phyloP scores from a whole-genome alignment of 1,140 invertebrate genomes.

The Aphelenchoides besseyi region DNA sequence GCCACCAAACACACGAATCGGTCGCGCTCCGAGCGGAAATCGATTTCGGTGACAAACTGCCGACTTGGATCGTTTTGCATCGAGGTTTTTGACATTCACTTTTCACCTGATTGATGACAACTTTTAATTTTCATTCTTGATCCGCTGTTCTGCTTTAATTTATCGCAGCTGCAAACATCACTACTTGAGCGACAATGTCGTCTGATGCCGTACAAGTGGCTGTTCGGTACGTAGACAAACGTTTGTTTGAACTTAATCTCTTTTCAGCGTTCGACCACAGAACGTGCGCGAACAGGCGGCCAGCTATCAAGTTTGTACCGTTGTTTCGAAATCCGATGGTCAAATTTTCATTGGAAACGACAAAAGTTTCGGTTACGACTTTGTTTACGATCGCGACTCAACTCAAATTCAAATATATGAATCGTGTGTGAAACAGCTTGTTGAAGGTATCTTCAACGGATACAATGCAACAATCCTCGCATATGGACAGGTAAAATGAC shows the following conservation, averaged over 20 bases:
- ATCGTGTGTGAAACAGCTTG: constrained; percentile 72
- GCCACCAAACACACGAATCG: neutral
- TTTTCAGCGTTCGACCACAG: constrained; percentile 83
- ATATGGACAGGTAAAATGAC: constrained; percentile 66
- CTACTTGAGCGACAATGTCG: neutral
- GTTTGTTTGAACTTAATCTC: constrained; percentile 3
- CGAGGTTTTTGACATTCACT: neutral
- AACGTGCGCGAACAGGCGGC: constrained; percentile 85
- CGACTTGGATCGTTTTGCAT: neutral
- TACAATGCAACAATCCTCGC: constrained; percentile 68
- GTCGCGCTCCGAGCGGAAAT: neutral
- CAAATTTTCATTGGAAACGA: constrained; percentile 89
- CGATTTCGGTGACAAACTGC: neutral
- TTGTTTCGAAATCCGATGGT: constrained; percentile 71
- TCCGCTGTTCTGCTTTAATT: neutral
- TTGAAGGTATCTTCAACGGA: constrained; percentile 68
- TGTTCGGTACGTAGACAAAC: constrained; percentile 15
- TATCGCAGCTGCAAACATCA: neutral
- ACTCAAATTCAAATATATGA: constrained; percentile 76
- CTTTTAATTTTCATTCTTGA: neutral
- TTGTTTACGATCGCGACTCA: constrained; percentile 73
- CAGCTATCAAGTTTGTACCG: constrained; percentile 88
- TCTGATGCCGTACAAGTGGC: constrained; percentile 19
- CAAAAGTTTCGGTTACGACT: constrained; percentile 81
- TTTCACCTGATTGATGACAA: neutral